Evolutionary conservation across 2,888 invertebrate species (phyloP).

Genomic region (Automeris io): DNA sequence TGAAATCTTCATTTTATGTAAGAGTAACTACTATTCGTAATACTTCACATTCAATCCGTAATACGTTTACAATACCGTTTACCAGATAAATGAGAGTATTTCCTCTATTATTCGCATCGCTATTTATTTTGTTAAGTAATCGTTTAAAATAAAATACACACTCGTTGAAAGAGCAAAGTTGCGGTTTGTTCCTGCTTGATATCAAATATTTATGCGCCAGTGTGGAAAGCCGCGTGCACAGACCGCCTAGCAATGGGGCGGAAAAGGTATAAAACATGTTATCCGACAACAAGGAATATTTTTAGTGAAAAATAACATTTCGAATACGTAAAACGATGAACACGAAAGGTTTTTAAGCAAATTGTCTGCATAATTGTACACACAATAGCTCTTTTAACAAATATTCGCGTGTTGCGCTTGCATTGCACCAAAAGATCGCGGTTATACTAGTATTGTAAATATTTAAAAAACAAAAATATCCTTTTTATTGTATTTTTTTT

Average conservation of each 20-base stretch:
- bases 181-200: constrained; percentile 37
- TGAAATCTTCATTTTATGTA: too few relatives aligned
- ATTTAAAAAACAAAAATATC: too few relatives aligned
- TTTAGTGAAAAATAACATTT: constrained; percentile 35
- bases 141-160: constrained; percentile 26
- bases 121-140: constrained; percentile 25
- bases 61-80: too few relatives aligned
- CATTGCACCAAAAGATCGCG: too few relatives aligned
- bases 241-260: constrained; percentile 29
- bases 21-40: too few relatives aligned
- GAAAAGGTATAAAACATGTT: constrained; percentile 41
- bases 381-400: not conserved
- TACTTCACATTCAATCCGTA: too few relatives aligned
- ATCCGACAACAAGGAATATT: constrained; percentile 42
- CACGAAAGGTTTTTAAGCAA: constrained; percentile 16
- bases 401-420: too few relatives aligned
- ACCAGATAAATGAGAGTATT: too few relatives aligned
- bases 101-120: too few relatives aligned
- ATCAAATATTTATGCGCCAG: constrained; percentile 50
- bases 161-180: constrained; percentile 37
- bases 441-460: too few relatives aligned
- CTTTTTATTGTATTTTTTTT: too few relatives aligned
- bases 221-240: constrained; percentile 30
- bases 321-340: constrained; percentile 18
- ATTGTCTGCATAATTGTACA: constrained; percentile 12